phyloP scores from a whole-genome alignment of 2,113 vertebrate species.

The Bubo bubo region DNA sequence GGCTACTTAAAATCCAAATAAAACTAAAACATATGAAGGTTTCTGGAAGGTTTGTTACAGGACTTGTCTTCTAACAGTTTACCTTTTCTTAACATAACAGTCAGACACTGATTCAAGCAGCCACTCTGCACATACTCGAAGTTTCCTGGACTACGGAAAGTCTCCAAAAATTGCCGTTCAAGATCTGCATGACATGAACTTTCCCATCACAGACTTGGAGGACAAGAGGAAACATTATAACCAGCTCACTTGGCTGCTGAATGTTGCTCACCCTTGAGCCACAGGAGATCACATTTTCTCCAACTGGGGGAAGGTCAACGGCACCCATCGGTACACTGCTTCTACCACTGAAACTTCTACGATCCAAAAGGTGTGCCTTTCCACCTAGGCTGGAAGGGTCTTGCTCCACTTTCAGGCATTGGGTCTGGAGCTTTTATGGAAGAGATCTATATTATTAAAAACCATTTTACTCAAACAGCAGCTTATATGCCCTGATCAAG shows the following conservation, averaged over 20 bases:
- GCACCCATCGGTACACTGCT: fast-evolving
- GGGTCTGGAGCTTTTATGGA: neutral
- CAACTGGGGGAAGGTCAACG: neutral
- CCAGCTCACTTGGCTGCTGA: neutral
- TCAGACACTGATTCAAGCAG: neutral
- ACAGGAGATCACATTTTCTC: neutral
- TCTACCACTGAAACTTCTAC: neutral
- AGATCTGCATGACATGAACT: neutral
- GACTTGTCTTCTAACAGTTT: neutral
- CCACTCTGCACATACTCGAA: neutral
- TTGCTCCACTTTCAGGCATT: neutral
- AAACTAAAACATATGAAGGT: neutral
- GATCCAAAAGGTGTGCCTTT: neutral
- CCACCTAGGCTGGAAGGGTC: neutral
- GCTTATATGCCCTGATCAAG: neutral
- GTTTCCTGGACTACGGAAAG: neutral
- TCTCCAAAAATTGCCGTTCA: neutral
- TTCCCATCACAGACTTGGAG: neutral
- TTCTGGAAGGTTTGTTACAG: neutral
- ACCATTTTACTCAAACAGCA: neutral
- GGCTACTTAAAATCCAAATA: neutral
- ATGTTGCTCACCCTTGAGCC: neutral
- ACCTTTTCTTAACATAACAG: neutral
- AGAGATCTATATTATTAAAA: neutral
- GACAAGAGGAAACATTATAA: neutral